Conservation (phyloP, 23 tunicate genomes). For the Styela clava region DNA sequence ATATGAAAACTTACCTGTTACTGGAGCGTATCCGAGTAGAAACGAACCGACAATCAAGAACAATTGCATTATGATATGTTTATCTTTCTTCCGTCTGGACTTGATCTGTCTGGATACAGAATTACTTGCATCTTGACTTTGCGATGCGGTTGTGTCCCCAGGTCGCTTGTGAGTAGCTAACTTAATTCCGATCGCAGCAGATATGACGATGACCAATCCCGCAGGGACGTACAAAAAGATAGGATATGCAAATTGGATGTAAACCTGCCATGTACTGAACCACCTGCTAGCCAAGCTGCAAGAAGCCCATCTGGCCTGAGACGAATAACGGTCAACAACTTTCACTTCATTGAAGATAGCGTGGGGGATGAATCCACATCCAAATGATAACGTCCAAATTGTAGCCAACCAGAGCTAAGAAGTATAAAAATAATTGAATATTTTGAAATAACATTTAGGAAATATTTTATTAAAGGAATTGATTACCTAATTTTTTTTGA, state of each 20-base stretch:
- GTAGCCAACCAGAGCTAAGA: slow-evolving; percentile 50
- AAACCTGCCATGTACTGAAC: slow-evolving; percentile 67
- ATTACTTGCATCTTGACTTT: not conserved
- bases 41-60: slow-evolving; percentile 44
- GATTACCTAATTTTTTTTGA: no score
- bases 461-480: no score
- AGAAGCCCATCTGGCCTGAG: slow-evolving; percentile 57
- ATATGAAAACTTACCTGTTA: slow-evolving; percentile 27
- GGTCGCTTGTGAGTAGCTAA: slow-evolving; percentile 6
- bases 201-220: not conserved
- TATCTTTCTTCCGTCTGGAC: slow-evolving; percentile 29
- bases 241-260: slow-evolving; percentile 47
- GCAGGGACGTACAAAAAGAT: slow-evolving; percentile 46
- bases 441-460: no score
- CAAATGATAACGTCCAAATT: slow-evolving; percentile 43
- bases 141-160: not conserved
- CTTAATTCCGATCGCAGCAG: not conserved
- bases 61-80: slow-evolving; percentile 25
- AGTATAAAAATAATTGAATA: no score
- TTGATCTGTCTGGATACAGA: not conserved
- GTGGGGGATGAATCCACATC: slow-evolving; percentile 59
- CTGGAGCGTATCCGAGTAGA: slow-evolving; percentile 36
- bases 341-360: slow-evolving; percentile 63
- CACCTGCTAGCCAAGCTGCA: slow-evolving; percentile 52
- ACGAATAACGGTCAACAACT: slow-evolving; percentile 38